Base-by-base conservation (phyloP, 2,888 invertebrate species). In the Aphodius sticticus region DNA sequence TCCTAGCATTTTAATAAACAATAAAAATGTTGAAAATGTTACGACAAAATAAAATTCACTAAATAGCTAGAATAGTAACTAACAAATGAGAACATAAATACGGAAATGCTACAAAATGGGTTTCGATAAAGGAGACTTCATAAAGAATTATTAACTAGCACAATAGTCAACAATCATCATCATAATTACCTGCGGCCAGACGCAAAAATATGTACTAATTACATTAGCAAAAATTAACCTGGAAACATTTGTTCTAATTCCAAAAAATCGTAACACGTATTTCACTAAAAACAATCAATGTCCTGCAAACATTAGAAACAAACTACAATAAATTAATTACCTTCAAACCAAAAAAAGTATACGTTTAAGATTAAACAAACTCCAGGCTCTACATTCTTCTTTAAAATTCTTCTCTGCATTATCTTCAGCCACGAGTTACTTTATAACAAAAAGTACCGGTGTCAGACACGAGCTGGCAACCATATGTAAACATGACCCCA, bases 381-480 rank as follows among this genome's bases (percentile, higher is more conserved):
- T 53, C 12, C 1, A 53, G 53, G 2, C 53, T 26, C 26, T 26
- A 26, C 26, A 26, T 26, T 26, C 26, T 26, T 26, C 26, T 26
- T 26, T 26, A 26, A n/a, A 5, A 53, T 53, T 9, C 1, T 53
- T 53, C 12, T 12, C 12, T 53, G 4, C 12, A 53, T 53, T 12
- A 9, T 53, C 3, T 53, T 5, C 53, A 53, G 53, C 2, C 7
- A 53, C 53, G 9, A 53, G 53, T 53, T 53, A 3, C 26, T 16
- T 14, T 71, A 71, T 71, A 74, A 74, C 35, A 37, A 74, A 74
- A 74, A 26, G 37, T 74, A 74, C 74, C 74, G 74, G 26, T 74
- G 74, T 74, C 12, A 53, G 53, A 7, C 53, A 53, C 53, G 53
- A 9, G 7, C 53, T 53, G 53, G 36, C 35, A 16, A 35, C 14